Base-by-base conservation (phyloP, 2,888 invertebrate genomes). In the Sympetrum striolatum region DNA sequence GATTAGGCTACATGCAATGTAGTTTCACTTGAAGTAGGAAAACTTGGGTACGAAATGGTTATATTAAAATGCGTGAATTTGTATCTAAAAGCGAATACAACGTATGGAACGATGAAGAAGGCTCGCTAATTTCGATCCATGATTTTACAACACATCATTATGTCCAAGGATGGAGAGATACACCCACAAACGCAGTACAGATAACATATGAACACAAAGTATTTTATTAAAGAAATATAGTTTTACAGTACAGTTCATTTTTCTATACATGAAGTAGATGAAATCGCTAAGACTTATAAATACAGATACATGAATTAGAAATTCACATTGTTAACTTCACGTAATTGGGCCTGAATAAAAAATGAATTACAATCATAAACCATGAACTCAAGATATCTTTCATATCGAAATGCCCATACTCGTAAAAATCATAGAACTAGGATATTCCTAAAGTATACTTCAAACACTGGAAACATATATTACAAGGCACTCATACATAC, bases 151-250 rank as follows among this genome's bases (percentile, higher is more conserved):
- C 6, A 39, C 39, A 39, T 39, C 6, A 6, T 5, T 5, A 39
- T 6, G 6, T 44, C 44, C 0, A 44, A 8, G 44, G 44, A 44
- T 6, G 44, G 44, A 44, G 6, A 8, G 44, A 3, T 18, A 18
- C 15, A 18, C 53, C 15, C 2, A 53, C 3, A 53, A 18, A 18
- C 5, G 18, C 53, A 44, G 10, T 8, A 44, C 39, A 8, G 10
- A 10, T 44, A 22, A 64, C 25, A n/a, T 37, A 86, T 86, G 18
- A 64, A 60, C 86, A 86, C 86, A 60, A 37, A 37, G 31, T 60
- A 73, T 37, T 86, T 60, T 60, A 86, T 86, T 86, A 86, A 15
- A 86, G 60, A 86, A 86, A 86, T 60, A 60, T 86, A 86, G 37
- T 86, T 86, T 60, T 86, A 86, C 86, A 60, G 35, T 58, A n/a